Conservation (phyloP, 2,888 invertebrate species). For the Entomobrya proxima region DNA sequence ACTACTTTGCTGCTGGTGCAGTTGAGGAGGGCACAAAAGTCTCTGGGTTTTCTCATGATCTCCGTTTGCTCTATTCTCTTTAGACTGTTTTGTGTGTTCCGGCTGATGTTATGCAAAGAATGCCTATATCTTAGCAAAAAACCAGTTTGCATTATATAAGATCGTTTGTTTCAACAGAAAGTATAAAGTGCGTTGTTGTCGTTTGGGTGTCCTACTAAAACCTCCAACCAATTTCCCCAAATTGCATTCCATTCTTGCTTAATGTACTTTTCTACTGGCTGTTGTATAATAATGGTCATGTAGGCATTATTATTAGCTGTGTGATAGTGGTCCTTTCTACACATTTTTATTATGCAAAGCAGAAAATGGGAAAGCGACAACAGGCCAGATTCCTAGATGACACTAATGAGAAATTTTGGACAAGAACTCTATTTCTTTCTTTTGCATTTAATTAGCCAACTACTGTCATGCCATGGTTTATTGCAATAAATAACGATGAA, state of each 20-base stretch:
- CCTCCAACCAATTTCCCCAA: conserved; percentile 35
- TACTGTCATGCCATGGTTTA: conserved; percentile 60
- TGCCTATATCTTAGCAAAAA: conserved; percentile 12
- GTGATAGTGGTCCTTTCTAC: conserved; percentile 16
- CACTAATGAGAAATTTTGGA: conserved; percentile 61
- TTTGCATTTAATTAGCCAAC: conserved; percentile 66
- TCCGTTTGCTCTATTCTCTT: background rate
- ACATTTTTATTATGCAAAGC: conserved; percentile 21
- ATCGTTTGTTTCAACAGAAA: background rate
- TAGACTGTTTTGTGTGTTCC: background rate
- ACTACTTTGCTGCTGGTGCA: too few species aligned
- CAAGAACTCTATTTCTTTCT: conserved; percentile 26
- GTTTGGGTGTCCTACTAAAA: conserved; percentile 26
- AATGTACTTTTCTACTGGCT: background rate
- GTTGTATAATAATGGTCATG: conserved; percentile 1
- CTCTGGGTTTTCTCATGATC: conserved; percentile 23
- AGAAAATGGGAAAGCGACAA: background rate
- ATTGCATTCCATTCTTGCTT: conserved; percentile 47
- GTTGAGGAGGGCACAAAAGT: conserved; percentile 2
- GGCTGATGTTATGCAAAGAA: conserved; percentile 10
- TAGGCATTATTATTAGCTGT: conserved; percentile 7
- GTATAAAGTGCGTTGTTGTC: conserved; percentile 24
- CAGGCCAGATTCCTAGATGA: conserved; percentile 24
- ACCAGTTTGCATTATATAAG: conserved; percentile 6
- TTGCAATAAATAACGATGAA: conserved; percentile 59